These are phyloP conservation scores for Acronicta leporina DNA, from an alignment of 2,888 invertebrate species.

Conservation along the genomic window DNA sequence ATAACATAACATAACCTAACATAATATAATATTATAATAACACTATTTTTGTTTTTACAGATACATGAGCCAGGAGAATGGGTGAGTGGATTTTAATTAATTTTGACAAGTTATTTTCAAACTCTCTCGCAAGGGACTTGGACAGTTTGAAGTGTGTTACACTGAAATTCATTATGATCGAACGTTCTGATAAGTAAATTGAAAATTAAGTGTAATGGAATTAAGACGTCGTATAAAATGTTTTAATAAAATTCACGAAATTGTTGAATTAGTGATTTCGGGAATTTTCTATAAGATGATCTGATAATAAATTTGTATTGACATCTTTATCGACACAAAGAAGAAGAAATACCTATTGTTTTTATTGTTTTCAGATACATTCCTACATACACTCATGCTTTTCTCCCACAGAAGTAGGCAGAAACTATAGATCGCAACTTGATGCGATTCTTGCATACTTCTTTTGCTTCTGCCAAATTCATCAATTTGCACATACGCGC, in stretches of 20 bases:
- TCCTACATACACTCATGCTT: too few species aligned
- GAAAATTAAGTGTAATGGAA: conserved; percentile 7
- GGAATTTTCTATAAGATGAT: too few species aligned
- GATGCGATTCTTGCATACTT: too few species aligned
- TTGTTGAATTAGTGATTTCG: background rate
- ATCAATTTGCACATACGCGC: too few species aligned
- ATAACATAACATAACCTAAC: too few species aligned
- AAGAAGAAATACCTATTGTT: too few species aligned
- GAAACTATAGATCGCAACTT: too few species aligned
- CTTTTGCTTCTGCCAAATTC: too few species aligned
- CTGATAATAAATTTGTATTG: too few species aligned
- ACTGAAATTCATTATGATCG: conserved; percentile 36
- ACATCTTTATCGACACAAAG: too few species aligned
- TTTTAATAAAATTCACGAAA: background rate
- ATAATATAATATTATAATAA: conserved; percentile 25
- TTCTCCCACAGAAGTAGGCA: too few species aligned
- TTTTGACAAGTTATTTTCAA: conserved; percentile 41
- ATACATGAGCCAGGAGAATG: conserved; percentile 19
- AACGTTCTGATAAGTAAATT: conserved; percentile 29
- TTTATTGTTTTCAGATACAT: too few species aligned
- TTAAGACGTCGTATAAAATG: background rate
- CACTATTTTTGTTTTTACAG: conserved; percentile 30
- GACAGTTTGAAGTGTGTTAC: conserved; percentile 38
- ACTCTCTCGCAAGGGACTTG: conserved; percentile 34
- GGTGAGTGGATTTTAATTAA: conserved; percentile 38